A percentile compares a stretch with the other conserved stretches of the same genome.
Conservation (phyloP, 35 echinoderm and acorn worm species). For the Ophiothrix spiculata region DNA sequence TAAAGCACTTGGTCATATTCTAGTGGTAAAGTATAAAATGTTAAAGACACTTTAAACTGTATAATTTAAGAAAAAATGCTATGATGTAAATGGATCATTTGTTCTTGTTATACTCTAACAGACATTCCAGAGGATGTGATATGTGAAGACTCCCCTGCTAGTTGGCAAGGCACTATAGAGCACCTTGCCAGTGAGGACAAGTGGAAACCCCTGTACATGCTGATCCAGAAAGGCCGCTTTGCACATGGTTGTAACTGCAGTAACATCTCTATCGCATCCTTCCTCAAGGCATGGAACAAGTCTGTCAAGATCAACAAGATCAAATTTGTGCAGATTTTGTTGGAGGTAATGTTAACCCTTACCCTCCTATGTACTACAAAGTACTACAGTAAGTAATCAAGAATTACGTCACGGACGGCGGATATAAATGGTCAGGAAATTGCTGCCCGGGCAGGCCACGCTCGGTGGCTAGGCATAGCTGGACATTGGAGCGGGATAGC, state of each 20-base stretch:
- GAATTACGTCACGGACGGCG: too few species aligned
- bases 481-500: too few species aligned
- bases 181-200: not conserved
- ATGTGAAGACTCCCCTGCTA: not conserved
- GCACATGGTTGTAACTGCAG: conserved; percentile 18
- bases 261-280: conserved; percentile 8
- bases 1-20: too few species aligned
- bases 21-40: too few species aligned
- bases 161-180: conserved; percentile 23
- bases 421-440: too few species aligned
- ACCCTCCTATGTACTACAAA: too few species aligned
- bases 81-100: too few species aligned
- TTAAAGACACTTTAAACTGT: too few species aligned
- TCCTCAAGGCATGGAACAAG: conserved; percentile 7
- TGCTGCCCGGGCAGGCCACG: too few species aligned
- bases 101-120: not conserved
- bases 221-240: conserved; percentile 15
- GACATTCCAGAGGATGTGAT: conserved; percentile 8
- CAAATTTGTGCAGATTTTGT: conserved; percentile 14
- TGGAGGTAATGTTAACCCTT: conserved; percentile 15
- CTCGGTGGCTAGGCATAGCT: too few species aligned
- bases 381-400: too few species aligned
- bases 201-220: conserved; percentile 17
- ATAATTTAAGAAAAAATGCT: too few species aligned
- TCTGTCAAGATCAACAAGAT: not conserved